Evolutionary conservation across 2,888 invertebrate genomes (phyloP).

Genomic region (Griposia aprilina): DNA sequence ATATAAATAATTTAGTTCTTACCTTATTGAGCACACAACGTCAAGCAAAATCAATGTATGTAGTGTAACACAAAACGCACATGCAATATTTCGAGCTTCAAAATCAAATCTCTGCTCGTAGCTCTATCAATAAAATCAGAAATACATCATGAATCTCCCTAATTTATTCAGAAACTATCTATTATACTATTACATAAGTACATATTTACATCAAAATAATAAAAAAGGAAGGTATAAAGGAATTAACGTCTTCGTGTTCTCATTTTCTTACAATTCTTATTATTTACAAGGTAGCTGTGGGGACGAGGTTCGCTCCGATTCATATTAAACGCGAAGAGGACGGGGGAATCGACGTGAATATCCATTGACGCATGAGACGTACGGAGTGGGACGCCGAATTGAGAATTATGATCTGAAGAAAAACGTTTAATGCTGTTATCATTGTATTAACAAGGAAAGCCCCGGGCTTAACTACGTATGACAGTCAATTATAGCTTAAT

Average conservation of each 20-base stretch:
- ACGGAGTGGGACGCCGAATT: conserved; percentile 78
- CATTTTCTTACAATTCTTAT: conserved; percentile 70
- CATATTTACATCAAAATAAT: conserved; percentile 65
- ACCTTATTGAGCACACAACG: conserved; percentile 73
- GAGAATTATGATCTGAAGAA: conserved; percentile 75
- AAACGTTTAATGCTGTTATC: conserved; percentile 41
- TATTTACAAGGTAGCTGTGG: conserved; percentile 78
- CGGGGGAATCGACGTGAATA: conserved; percentile 75
- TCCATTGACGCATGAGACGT: conserved; percentile 83
- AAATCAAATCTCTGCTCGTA: conserved; percentile 85
- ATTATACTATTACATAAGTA: conserved; percentile 58
- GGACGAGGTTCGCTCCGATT: conserved; percentile 60
- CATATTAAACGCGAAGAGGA: conserved; percentile 49
- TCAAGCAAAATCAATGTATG: conserved; percentile 71
- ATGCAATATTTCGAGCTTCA: conserved; percentile 72
- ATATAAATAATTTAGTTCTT: conserved; percentile 62
- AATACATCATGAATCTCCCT: conserved; percentile 62
- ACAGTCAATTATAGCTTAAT: not conserved
- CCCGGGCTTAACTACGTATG: conserved; percentile 10
- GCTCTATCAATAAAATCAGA: conserved; percentile 67
- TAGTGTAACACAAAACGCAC: conserved; percentile 71
- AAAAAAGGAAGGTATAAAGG: conserved; percentile 47
- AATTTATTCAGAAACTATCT: conserved; percentile 71
- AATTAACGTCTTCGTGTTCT: conserved; percentile 69
- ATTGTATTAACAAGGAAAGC: conserved; percentile 7